Conservation (phyloP, 1,140 invertebrate genomes). For the Pachypsylla venusta region DNA sequence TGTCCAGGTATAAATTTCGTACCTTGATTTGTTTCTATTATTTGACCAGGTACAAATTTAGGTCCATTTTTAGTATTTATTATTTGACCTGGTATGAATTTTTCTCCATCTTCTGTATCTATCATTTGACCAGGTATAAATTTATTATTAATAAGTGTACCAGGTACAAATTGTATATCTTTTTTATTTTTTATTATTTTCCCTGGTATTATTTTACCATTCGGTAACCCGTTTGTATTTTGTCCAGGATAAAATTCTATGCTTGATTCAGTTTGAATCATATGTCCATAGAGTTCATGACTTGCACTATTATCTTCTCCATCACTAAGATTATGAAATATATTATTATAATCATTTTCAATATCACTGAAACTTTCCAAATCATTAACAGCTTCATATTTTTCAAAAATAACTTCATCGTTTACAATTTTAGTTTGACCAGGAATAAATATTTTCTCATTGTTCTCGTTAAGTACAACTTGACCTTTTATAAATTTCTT, state of each 20-base stretch:
- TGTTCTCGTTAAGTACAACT: conserved; percentile 38
- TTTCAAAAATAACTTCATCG: conserved; percentile 37
- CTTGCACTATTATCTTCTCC: not conserved
- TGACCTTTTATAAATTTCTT: conserved; percentile 50
- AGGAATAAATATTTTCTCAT: conserved; percentile 40
- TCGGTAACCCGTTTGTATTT: conserved; percentile 29
- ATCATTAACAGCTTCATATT: not conserved
- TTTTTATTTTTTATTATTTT: conserved; percentile 41
- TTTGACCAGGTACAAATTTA: conserved; percentile 54
- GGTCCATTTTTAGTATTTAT: conserved; percentile 37
- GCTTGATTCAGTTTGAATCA: conserved; percentile 46
- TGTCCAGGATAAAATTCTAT: conserved; percentile 53
- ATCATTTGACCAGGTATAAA: conserved; percentile 57
- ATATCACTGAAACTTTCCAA: conserved; percentile 4
- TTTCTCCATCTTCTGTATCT: conserved; percentile 48
- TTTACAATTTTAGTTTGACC: conserved; percentile 37
- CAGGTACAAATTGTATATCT: conserved; percentile 50
- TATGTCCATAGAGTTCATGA: conserved; percentile 47
- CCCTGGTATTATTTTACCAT: conserved; percentile 48
- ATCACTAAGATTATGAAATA: conserved; percentile 5
- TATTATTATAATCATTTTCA: conserved; percentile 5
- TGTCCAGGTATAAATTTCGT: conserved; percentile 54
- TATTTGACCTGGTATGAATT: conserved; percentile 46
- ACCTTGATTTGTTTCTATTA: conserved; percentile 48
- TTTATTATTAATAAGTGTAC: conserved; percentile 44